Conservation (phyloP, 2,113 vertebrate species). For the Corynorhinus townsendii region DNA sequence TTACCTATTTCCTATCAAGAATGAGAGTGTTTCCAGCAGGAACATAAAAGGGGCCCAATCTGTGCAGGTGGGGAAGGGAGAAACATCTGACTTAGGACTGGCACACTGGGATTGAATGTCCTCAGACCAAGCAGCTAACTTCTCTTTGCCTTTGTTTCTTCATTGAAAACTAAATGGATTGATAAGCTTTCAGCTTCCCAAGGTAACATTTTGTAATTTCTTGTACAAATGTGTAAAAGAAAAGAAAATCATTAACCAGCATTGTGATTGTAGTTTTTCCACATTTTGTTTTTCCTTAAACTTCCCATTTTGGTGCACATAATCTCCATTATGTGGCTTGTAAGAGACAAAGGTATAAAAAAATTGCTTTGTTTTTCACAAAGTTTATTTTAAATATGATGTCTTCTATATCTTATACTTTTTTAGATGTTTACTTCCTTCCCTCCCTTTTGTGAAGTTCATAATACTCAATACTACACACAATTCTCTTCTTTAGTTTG, state of each 20-base stretch:
- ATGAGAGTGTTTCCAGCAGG: background rate
- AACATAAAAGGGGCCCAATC: background rate
- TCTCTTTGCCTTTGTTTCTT: background rate
- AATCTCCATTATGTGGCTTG: background rate
- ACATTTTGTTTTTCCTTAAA: background rate
- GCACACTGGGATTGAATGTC: background rate
- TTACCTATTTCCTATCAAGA: background rate
- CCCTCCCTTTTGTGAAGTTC: background rate
- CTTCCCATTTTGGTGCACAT: background rate
- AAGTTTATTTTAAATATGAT: background rate
- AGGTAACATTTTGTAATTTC: background rate
- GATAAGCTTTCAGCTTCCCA: background rate
- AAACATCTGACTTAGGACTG: background rate
- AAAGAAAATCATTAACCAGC: background rate
- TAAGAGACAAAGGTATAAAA: background rate
- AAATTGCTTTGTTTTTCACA: background rate
- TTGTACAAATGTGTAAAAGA: background rate
- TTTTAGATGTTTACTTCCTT: background rate
- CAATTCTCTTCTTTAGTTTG: background rate
- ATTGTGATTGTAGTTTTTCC: background rate
- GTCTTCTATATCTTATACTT: background rate
- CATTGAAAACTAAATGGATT: background rate
- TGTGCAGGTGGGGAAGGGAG: background rate
- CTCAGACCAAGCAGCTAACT: background rate
- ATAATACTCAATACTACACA: background rate